These are phyloP conservation scores for Callipepla squamata DNA, from an alignment of 2,113 vertebrate genomes.

Conservation along the genomic window DNA sequence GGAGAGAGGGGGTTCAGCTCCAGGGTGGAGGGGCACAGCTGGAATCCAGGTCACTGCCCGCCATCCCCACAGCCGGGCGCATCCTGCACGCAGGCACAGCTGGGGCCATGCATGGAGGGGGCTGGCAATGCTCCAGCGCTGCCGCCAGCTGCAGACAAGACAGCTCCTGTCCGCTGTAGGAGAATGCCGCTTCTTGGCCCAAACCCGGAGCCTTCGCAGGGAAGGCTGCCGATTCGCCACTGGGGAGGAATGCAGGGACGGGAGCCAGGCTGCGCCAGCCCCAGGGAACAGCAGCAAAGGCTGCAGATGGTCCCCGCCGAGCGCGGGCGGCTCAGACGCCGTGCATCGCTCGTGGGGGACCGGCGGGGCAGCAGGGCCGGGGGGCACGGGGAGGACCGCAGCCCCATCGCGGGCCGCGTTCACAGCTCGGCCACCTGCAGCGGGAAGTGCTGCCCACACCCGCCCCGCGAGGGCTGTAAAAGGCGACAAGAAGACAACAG, in stretches of 20 bases:
- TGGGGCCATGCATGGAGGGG: slow-evolving; percentile 7
- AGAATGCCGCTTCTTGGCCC: neutral
- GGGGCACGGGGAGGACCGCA: neutral
- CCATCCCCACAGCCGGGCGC: neutral
- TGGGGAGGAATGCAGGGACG: neutral
- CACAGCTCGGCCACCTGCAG: neutral
- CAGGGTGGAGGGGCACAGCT: neutral
- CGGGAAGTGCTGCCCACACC: neutral
- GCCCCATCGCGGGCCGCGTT: neutral
- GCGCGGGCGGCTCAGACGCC: neutral
- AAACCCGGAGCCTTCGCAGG: neutral
- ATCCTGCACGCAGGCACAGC: slow-evolving; percentile 13
- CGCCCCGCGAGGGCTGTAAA: neutral
- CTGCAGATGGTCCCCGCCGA: neutral
- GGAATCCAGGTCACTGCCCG: slow-evolving; percentile 37
- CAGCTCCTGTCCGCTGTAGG: slow-evolving; percentile 15
- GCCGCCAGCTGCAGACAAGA: slow-evolving; percentile 49
- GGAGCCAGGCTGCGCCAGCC: accelerated
- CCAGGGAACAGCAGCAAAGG: neutral
- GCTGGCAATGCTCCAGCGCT: neutral
- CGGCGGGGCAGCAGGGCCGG: neutral
- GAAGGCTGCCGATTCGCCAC: neutral
- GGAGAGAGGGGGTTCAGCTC: neutral
- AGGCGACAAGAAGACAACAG: neutral
- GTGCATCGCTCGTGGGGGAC: neutral